Conservation (phyloP, 1,140 invertebrate genomes). For the Melipona quadrifasciata region DNA sequence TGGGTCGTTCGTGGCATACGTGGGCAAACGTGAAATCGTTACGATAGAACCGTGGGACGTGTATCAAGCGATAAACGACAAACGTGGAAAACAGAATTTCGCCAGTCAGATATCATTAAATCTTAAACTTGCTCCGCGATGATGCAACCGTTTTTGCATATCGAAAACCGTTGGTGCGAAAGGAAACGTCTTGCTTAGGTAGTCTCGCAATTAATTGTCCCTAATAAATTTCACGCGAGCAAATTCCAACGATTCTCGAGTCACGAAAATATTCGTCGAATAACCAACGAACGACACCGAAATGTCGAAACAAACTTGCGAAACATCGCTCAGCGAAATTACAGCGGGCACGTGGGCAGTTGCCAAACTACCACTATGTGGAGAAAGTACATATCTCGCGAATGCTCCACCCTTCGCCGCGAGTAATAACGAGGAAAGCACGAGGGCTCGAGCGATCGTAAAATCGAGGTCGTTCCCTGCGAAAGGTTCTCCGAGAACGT, state of each 20-base stretch:
- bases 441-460: not conserved
- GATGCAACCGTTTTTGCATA: slow-evolving; percentile 2
- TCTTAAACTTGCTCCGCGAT: not conserved
- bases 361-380: not conserved
- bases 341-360: not conserved
- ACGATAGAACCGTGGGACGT: slow-evolving; percentile 48
- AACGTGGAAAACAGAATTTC: slow-evolving; percentile 19
- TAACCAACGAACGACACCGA: not conserved
- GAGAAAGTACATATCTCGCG: not conserved
- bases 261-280: not conserved
- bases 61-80: slow-evolving; percentile 36
- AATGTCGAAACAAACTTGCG: too few species aligned
- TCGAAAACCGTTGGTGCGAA: not conserved
- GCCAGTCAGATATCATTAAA: not conserved
- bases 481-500: not conserved
- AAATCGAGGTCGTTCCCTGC: slow-evolving; percentile 23
- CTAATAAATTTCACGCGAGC: not conserved
- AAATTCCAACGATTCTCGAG: not conserved
- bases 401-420: not conserved
- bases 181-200: too few species aligned
- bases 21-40: slow-evolving; percentile 68
- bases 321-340: not conserved
- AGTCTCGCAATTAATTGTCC: not conserved
- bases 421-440: slow-evolving; percentile 6
- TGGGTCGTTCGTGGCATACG: slow-evolving; percentile 41